A percentile compares a stretch with the other conserved stretches of the same genome.
Conservation (phyloP, 1,140 invertebrate genomes). For the Apis dorsata region DNA sequence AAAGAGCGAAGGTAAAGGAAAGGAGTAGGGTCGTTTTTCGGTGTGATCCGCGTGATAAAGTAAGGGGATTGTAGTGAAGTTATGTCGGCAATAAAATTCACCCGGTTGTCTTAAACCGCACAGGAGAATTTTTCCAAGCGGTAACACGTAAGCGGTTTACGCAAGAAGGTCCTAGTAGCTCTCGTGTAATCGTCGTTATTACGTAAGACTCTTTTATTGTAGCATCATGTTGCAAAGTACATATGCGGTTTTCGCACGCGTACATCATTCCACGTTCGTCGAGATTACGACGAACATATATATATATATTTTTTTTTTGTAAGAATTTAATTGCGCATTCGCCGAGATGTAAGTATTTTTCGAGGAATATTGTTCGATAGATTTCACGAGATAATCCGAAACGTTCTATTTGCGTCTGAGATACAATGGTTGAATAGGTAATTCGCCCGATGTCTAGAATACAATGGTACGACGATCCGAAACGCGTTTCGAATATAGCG, state of each 20-base stretch:
- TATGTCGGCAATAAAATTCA: constrained; percentile 24
- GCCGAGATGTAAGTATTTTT: background rate
- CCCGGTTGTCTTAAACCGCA: background rate
- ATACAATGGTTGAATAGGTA: background rate
- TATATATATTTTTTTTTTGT: background rate
- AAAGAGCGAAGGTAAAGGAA: background rate
- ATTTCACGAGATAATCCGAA: background rate
- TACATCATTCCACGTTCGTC: background rate
- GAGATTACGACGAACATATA: background rate
- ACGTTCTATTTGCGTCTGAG: background rate
- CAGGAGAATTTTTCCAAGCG: background rate
- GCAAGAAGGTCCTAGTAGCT: constrained; percentile 22
- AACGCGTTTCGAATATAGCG: background rate
- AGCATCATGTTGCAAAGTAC: background rate
- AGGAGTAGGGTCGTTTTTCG: background rate
- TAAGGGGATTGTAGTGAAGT: constrained; percentile 6
- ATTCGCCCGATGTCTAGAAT: background rate
- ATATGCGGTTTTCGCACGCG: constrained; percentile 32
- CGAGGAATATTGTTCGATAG: background rate
- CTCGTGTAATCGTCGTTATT: constrained; percentile 33
- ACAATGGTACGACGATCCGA: background rate
- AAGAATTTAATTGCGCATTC: background rate
- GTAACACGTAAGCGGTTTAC: constrained; percentile 17
- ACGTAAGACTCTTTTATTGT: constrained; percentile 34
- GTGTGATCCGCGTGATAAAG: constrained; percentile 24